Evolutionary conservation across 2,113 vertebrate species (phyloP).

Genomic region (Drymodes brunneopygia): DNA sequence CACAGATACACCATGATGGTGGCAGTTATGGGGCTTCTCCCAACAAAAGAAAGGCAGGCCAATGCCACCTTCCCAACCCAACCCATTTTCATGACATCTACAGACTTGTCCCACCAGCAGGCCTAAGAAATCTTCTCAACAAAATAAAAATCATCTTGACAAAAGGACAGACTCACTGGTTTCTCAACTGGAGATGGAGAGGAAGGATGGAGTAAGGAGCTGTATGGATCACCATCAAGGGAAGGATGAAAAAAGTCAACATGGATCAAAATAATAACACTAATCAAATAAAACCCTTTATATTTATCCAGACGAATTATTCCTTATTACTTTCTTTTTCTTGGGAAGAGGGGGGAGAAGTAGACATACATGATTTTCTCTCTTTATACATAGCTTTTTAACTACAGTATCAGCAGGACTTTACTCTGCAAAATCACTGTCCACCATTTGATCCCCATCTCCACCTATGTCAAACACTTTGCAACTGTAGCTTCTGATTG

Average conservation of each 20-base stretch:
- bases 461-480: background rate
- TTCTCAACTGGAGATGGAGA: background rate
- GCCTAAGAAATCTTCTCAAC: background rate
- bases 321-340: background rate
- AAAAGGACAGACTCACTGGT: background rate
- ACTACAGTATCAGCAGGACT: background rate
- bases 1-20: rapidly evolving
- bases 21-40: background rate
- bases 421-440: background rate
- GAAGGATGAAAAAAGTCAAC: background rate
- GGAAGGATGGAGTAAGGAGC: background rate
- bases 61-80: background rate
- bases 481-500: background rate
- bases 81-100: background rate
- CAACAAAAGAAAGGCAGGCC: background rate
- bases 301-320: background rate
- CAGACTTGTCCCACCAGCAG: background rate
- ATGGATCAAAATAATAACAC: background rate
- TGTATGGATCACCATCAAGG: background rate
- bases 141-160: background rate
- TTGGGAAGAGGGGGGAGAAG: rapidly evolving
- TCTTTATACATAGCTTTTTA: background rate
- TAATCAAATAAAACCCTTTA: background rate
- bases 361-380: background rate
- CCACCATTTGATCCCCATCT: background rate